phyloP scores from a whole-genome alignment of 1,140 invertebrate genomes.

The Drosophila obscura region DNA sequence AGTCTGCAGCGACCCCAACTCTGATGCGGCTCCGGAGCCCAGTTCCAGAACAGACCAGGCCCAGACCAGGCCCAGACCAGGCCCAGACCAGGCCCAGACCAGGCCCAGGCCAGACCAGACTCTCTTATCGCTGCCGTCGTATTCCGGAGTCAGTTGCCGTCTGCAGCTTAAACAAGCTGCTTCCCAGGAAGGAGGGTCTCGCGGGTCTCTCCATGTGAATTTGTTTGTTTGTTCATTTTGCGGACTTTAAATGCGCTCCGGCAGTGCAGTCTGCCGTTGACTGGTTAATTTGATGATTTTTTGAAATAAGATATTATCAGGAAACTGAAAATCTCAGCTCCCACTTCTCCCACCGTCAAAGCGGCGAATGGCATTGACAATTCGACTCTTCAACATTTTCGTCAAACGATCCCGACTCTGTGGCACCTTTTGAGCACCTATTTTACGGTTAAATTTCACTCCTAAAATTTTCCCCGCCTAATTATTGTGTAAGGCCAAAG shows the following conservation, averaged over 20 bases:
- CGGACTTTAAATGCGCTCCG: slow-evolving; percentile 35
- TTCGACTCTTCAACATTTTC: too few relatives aligned
- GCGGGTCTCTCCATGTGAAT: neutral
- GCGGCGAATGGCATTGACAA: neutral
- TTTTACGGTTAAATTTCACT: too few relatives aligned
- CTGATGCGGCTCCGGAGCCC: too few relatives aligned
- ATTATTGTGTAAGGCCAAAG: slow-evolving; percentile 54
- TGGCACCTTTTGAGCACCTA: neutral
- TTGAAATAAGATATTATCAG: slow-evolving; percentile 47
- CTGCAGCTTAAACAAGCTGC: slow-evolving; percentile 19
- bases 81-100: neutral
- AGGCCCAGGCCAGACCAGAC: neutral
- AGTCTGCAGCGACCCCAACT: too few relatives aligned
- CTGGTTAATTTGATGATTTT: slow-evolving; percentile 55
- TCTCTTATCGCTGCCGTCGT: slow-evolving; percentile 19
- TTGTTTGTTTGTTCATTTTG: slow-evolving; percentile 23
- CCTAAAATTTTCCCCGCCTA: slow-evolving; percentile 67
- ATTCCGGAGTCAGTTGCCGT: slow-evolving; percentile 23
- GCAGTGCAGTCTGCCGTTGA: slow-evolving; percentile 37
- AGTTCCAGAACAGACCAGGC: neutral
- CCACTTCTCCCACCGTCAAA: slow-evolving; percentile 7
- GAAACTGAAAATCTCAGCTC: slow-evolving; percentile 37
- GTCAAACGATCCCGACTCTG: too few relatives aligned
- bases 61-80: neutral
- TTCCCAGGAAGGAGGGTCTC: neutral